Base-by-base conservation (phyloP, 2,113 vertebrate species). In the Psittacula cyanocephala region DNA sequence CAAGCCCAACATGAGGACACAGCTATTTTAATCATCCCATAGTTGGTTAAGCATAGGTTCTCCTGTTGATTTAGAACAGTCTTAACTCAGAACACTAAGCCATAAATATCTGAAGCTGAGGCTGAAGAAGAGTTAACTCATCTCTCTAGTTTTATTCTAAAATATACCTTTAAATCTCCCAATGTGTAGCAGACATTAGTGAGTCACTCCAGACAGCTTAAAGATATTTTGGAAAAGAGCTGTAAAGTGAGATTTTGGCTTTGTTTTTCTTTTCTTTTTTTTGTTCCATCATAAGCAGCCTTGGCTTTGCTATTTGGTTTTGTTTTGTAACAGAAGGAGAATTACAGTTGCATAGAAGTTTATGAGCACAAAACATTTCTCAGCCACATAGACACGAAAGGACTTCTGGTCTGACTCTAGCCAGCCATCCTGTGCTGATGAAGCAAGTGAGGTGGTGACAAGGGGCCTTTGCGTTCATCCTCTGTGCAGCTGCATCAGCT, bases 11-110 rank as follows among this genome's bases (percentile, higher is more conserved):
- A 91, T 64, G 39, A 76, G 43, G 80, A 75, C 65, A 82, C 1
- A 1, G 93, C 85, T 97, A 97, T 97, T 98, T 97, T 97, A 81
- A 93, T 90, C 89, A 53, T 76, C 59, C 89, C 67, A n/a, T 43
- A 67, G 65, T 8, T 60, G 60, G 81, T 92, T 95, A 94, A 97
- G 96, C 95, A 96, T 88, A 91, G 91, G 93, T 86, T 95, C 94
- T 95, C 91, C 64, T 91, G 89, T 82, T 89, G 95, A 87, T 95
- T 97, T 97, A 96, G 92, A 95, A 84, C 37, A 79, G 39, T 69
- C 86, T 94, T 69, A 92, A 65, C 57, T 63, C 92, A 96, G 96
- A 96, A 96, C 93, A 90, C 44, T 68, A 77, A 60, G 35, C 76
- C 72, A 83, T 94, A 96, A 96, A 93, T 97, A 53, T 80, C 68